Evolutionary conservation across 2,888 invertebrate species (phyloP).

Genomic region (Epistrophe grossulariae): DNA sequence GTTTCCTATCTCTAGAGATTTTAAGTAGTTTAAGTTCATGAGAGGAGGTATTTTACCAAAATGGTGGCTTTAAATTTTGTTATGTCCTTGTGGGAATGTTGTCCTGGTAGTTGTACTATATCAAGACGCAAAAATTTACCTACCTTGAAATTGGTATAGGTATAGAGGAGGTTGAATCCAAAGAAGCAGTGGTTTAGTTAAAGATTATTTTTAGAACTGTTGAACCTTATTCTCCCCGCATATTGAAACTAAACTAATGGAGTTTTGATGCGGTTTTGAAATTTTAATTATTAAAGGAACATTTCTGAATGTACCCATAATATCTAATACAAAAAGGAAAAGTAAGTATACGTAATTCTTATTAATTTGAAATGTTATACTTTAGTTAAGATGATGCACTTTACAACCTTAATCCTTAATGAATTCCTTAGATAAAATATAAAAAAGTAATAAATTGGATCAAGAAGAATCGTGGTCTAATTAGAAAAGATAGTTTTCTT

Average conservation of each 20-base stretch:
- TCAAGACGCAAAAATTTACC: not conserved
- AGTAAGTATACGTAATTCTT: not conserved
- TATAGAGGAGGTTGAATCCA: not conserved
- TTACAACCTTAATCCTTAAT: not conserved
- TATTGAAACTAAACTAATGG: constrained; percentile 5
- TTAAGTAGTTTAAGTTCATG: constrained; percentile 29
- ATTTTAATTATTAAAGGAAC: constrained; percentile 16
- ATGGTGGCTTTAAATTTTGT: constrained; percentile 31
- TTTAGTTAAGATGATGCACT: constrained; percentile 6
- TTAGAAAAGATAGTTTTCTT: not conserved
- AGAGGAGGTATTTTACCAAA: constrained; percentile 28
- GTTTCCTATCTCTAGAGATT: constrained; percentile 7
- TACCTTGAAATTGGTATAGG: not conserved
- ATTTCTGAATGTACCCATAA: not conserved
- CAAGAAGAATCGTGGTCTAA: not conserved
- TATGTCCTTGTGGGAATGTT: not conserved
- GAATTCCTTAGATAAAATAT: not conserved
- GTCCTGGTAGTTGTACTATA: not conserved
- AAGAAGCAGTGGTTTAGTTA: not conserved
- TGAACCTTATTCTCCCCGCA: not conserved
- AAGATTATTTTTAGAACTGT: constrained; percentile 1
- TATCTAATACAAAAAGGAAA: not conserved
- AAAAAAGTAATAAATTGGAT: not conserved
- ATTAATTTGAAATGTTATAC: not conserved
- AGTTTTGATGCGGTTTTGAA: constrained; percentile 21